A percentile compares a stretch with the other conserved stretches of the same genome.
These are phyloP conservation scores for Nanorana parkeri DNA, from an alignment of 2,113 vertebrate genomes.

Conservation along the genomic window DNA sequence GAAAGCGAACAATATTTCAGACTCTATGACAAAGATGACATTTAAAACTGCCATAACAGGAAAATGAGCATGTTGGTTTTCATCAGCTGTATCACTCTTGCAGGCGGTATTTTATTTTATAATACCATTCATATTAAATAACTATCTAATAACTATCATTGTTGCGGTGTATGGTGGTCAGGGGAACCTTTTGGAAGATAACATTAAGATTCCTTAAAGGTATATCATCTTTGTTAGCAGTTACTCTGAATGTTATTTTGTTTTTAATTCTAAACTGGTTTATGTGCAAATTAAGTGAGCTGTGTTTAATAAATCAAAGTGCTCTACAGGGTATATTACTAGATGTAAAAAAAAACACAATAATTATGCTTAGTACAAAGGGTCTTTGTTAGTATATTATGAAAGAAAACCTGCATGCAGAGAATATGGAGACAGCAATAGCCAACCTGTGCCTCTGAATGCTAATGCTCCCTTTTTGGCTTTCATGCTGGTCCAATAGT, in stretches of 20 bases:
- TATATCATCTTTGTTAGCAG: background rate
- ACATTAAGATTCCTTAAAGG: background rate
- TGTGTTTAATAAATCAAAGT: background rate
- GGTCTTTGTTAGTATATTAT: no score
- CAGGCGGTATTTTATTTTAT: conserved; percentile 26
- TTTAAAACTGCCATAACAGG: conserved; percentile 52
- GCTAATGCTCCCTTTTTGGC: no score
- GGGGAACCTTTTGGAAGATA: conserved; percentile 5
- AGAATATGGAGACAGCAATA: no score
- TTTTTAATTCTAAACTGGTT: background rate
- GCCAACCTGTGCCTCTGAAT: no score
- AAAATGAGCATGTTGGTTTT: conserved; percentile 43
- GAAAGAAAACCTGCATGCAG: no score
- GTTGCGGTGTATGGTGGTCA: background rate
- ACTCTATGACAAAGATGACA: conserved; percentile 53
- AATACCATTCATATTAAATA: conserved; percentile 40
- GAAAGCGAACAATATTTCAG: conserved; percentile 54
- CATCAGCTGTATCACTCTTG: conserved; percentile 9
- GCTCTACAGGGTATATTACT: background rate
- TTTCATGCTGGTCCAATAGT: no score
- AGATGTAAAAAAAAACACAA: background rate
- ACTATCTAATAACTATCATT: conserved; percentile 17
- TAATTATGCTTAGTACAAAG: background rate
- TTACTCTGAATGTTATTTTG: background rate
- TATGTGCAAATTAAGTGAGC: background rate